These are phyloP conservation scores for Anaspis maculata DNA, from an alignment of 2,888 invertebrate genomes.

Conservation along the genomic window DNA sequence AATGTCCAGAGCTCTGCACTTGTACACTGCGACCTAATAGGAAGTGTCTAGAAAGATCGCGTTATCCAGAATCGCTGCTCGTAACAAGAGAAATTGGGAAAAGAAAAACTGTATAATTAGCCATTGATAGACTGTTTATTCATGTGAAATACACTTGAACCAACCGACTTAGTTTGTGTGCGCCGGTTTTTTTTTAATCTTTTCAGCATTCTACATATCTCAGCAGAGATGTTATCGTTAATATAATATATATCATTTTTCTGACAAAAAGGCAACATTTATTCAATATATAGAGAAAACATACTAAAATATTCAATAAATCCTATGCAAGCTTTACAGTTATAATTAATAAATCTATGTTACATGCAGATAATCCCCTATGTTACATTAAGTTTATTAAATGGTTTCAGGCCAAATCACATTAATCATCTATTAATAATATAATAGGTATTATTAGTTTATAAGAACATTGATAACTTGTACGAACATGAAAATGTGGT, in stretches of 20 bases:
- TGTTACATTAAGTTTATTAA: constrained; percentile 36
- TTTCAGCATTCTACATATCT: too few species aligned
- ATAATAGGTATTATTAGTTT: constrained; percentile 14
- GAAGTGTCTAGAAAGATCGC: too few species aligned
- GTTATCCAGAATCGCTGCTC: too few species aligned
- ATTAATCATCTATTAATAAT: constrained; percentile 32
- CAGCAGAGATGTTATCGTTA: constrained; percentile 24
- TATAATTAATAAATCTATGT: constrained; percentile 31
- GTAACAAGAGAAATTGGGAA: too few species aligned
- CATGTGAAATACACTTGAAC: too few species aligned
- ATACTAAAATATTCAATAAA: constrained; percentile 40
- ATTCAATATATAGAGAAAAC: constrained; percentile 36
- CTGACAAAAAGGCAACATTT: constrained; percentile 41
- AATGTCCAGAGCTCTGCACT: too few species aligned
- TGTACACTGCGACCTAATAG: too few species aligned
- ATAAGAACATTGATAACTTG: constrained; percentile 24
- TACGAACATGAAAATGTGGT: constrained; percentile 30
- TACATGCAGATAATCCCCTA: constrained; percentile 34
- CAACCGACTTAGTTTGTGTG: too few species aligned
- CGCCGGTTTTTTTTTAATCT: too few species aligned
- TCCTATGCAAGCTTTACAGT: constrained; percentile 39
- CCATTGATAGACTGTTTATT: too few species aligned
- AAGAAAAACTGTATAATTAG: too few species aligned
- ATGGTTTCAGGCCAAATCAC: constrained; percentile 38
- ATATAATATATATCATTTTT: too few species aligned